Percentiles rank a stretch among this genome's conserved stretches.
phyloP scores from a whole-genome alignment of 2,113 vertebrate genomes.

The Tinamus guttatus region DNA sequence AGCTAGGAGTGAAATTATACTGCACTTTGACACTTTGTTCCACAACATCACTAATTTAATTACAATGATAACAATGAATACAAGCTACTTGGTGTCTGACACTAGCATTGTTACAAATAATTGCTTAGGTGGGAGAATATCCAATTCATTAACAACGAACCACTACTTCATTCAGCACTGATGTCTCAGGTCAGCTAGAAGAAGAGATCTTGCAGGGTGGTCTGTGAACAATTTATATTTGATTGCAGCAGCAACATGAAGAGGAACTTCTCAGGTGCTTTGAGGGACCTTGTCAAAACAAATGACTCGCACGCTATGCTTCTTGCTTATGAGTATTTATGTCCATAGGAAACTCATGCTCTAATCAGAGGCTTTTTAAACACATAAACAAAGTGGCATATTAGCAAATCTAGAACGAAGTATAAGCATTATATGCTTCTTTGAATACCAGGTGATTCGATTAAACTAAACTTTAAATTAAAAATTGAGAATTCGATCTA shows the following conservation, averaged over 20 bases:
- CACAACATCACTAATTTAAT: not conserved
- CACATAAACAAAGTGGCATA: not conserved
- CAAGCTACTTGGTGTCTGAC: not conserved
- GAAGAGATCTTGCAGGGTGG: not conserved
- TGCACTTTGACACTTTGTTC: not conserved
- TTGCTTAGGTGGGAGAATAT: not conserved
- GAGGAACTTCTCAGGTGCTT: not conserved
- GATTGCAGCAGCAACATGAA: not conserved
- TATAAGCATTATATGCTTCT: not conserved
- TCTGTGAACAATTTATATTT: accelerated
- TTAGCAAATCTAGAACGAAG: not conserved
- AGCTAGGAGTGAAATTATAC: not conserved
- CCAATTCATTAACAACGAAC: not conserved
- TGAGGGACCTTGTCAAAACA: not conserved
- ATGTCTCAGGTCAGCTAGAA: not conserved
- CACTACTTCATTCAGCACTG: not conserved
- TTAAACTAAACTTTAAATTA: not conserved
- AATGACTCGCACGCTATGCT: not conserved
- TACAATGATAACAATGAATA: not conserved
- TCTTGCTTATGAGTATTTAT: not conserved
- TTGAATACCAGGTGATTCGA: not conserved
- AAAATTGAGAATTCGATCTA: not conserved
- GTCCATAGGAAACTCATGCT: not conserved
- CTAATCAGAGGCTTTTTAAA: not conserved
- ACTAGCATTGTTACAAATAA: not conserved